phyloP scores from a whole-genome alignment of 2,888 invertebrate species.

The Steromphala cineraria region DNA sequence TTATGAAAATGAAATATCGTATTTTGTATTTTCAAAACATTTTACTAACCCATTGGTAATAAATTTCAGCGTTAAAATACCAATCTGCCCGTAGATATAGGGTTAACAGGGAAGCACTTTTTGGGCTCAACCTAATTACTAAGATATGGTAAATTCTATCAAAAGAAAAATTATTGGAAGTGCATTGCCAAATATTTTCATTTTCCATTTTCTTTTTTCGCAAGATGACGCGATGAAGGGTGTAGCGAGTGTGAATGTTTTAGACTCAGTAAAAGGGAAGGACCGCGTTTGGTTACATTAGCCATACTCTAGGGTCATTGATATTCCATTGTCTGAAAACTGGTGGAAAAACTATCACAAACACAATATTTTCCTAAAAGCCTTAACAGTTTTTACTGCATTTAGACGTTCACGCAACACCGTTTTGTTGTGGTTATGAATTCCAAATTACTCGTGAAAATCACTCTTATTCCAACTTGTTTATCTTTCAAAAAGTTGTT shows the following conservation, averaged over 20 bases:
- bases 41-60: too few species aligned
- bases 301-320: background rate
- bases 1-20: too few species aligned
- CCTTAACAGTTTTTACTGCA: slow-evolving; percentile 1
- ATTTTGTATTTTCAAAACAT: too few species aligned
- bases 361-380: slow-evolving; percentile 5
- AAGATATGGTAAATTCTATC: too few species aligned
- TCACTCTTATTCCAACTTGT: background rate
- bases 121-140: too few species aligned
- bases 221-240: background rate
- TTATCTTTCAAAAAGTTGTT: background rate
- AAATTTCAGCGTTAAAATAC: too few species aligned
- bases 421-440: background rate
- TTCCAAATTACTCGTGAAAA: background rate
- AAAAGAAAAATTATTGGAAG: too few species aligned
- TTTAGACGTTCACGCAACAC: background rate
- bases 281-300: background rate
- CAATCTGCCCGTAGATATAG: too few species aligned
- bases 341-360: background rate
- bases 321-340: background rate
- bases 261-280: background rate
- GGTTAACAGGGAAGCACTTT: too few species aligned
- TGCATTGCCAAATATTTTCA: background rate
- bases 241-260: background rate
- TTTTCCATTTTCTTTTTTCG: background rate